Evolutionary conservation across 2,888 invertebrate genomes (phyloP).

Genomic region (Smittia aterrima): DNA sequence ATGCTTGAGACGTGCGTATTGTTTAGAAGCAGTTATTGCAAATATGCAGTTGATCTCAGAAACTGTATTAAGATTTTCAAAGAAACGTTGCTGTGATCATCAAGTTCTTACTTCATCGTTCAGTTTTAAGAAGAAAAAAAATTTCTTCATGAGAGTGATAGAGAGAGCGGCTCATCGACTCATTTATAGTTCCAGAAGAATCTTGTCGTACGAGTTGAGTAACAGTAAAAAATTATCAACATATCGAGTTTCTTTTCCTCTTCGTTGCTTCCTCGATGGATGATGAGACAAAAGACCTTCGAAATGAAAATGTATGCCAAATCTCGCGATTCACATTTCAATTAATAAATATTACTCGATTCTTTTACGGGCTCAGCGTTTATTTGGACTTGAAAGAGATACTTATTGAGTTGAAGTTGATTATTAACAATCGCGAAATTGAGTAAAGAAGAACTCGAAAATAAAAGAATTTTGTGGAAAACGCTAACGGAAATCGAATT

Average conservation of each 20-base stretch:
- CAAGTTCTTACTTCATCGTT: too few species aligned
- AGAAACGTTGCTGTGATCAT: background rate
- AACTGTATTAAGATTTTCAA: background rate
- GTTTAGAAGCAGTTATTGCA: background rate
- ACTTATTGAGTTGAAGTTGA: background rate
- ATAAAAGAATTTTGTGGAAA: background rate
- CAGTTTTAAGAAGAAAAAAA: too few species aligned
- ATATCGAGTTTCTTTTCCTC: background rate
- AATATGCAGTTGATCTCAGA: background rate
- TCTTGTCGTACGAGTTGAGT: conserved; percentile 39
- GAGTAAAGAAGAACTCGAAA: background rate
- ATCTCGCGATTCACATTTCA: conserved; percentile 32
- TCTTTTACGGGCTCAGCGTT: background rate
- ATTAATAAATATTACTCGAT: conserved; percentile 25
- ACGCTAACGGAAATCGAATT: conserved; percentile 37
- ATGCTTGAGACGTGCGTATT: background rate
- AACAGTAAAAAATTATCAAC: conserved; percentile 37
- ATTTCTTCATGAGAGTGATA: background rate
- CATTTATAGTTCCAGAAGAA: conserved; percentile 23
- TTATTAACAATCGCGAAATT: conserved; percentile 22
- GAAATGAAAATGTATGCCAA: conserved; percentile 33
- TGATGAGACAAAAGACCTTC: background rate
- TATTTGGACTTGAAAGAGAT: background rate
- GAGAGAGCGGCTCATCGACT: conserved; percentile 10
- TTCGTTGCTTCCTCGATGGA: background rate